Percentiles rank a stretch among this genome's conserved stretches.
Conservation (phyloP, 1,140 invertebrate genomes). For the Neodiprion pinetum region DNA sequence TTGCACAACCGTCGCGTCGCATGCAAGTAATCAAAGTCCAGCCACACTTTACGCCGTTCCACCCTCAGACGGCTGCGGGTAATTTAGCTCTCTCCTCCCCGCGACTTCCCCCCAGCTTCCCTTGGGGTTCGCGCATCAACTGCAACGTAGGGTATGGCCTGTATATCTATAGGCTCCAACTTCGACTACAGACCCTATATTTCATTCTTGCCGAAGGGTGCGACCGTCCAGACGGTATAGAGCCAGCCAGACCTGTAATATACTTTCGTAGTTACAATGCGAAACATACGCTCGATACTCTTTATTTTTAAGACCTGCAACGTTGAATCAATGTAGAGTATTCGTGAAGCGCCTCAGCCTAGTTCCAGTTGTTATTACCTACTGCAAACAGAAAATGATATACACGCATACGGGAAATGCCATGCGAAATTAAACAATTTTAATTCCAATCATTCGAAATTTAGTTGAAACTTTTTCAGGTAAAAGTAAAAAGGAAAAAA, state of each 20-base stretch:
- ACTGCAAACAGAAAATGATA: too few relatives aligned
- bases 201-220: background rate
- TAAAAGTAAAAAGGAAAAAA: too few relatives aligned
- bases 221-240: background rate
- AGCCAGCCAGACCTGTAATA: background rate
- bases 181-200: background rate
- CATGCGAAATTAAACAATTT: too few relatives aligned
- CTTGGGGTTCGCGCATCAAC: constrained; percentile 1
- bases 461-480: too few relatives aligned
- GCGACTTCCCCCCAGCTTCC: background rate
- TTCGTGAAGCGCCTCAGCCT: too few relatives aligned
- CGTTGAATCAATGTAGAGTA: too few relatives aligned
- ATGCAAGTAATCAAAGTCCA: too few relatives aligned
- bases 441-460: too few relatives aligned
- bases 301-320: too few relatives aligned
- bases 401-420: too few relatives aligned
- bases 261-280: constrained; percentile 1
- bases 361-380: too few relatives aligned
- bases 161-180: background rate
- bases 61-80: background rate
- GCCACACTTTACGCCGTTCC: background rate
- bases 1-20: too few relatives aligned
- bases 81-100: background rate
- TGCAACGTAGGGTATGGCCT: background rate
- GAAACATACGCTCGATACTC: background rate